These are phyloP conservation scores for Trachelus stipa DNA, from an alignment of 2,888 invertebrate genomes.

Conservation along the genomic window DNA sequence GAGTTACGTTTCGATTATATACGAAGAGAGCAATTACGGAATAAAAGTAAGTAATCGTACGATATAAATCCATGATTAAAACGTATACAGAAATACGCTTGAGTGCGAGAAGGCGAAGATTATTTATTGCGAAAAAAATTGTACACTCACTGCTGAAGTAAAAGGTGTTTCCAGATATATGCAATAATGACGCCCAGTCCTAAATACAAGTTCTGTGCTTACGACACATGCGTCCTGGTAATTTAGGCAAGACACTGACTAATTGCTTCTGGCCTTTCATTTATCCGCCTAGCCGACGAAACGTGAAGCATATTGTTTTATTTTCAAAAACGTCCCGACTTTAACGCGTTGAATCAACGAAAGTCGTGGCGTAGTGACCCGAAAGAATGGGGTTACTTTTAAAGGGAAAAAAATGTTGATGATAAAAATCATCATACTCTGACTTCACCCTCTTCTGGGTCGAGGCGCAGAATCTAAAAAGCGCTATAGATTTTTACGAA, in stretches of 20 bases:
- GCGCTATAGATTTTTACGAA: neutral
- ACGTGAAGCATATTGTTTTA: neutral
- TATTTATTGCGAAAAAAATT: neutral
- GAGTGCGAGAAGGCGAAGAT: neutral
- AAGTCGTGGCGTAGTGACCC: neutral
- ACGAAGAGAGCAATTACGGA: conserved; percentile 96
- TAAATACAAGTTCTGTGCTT: neutral
- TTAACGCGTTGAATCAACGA: neutral
- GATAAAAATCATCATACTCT: neutral
- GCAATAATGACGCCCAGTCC: neutral
- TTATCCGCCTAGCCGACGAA: neutral
- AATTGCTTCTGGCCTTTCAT: neutral
- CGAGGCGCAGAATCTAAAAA: neutral
- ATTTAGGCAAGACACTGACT: neutral
- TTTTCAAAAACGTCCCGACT: neutral
- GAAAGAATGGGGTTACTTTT: neutral
- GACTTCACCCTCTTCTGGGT: neutral
- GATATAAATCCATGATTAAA: neutral
- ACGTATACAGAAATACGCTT: neutral
- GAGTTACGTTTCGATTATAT: conserved; percentile 95
- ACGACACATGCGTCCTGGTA: neutral
- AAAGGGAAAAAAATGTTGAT: neutral
- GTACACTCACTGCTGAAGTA: neutral
- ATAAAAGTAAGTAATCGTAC: conserved; percentile 78
- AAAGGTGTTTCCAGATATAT: neutral